Evolutionary conservation across 2,888 invertebrate genomes (phyloP).

Genomic region (Dolichomitus sp.): DNA sequence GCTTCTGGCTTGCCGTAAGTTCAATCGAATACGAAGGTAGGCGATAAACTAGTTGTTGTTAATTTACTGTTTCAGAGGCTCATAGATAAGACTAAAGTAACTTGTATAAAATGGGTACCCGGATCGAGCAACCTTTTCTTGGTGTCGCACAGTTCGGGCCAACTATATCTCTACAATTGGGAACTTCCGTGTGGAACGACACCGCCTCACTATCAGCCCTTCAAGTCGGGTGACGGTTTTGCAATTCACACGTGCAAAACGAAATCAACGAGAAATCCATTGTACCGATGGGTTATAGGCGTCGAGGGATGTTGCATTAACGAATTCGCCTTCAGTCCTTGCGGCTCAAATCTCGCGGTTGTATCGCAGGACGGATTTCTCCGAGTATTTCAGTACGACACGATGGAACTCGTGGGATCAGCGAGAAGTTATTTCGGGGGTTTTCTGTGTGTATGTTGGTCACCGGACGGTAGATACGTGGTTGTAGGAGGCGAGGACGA

Average conservation of each 20-base stretch:
- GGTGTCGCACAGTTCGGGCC: conserved; percentile 98
- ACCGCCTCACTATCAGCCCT: conserved; percentile 97
- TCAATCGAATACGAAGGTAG: neutral
- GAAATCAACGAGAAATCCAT: conserved; percentile 97
- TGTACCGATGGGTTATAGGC: conserved; percentile 96
- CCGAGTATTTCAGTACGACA: conserved; percentile 98
- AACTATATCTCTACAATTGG: conserved; percentile 99
- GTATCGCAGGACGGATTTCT: conserved; percentile 98
- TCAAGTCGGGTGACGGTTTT: conserved; percentile 97
- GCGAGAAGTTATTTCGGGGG: conserved; percentile 99
- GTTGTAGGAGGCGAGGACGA: conserved; percentile 99
- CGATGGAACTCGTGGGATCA: conserved; percentile 97
- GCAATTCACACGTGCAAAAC: conserved; percentile 98
- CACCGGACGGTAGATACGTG: conserved; percentile 97
- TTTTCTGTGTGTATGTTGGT: conserved; percentile 99
- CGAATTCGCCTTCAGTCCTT: conserved; percentile 98
- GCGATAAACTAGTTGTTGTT: conserved; percentile 33
- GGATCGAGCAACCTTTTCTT: conserved; percentile 97
- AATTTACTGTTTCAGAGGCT: conserved; percentile 90
- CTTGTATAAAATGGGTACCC: conserved; percentile 99
- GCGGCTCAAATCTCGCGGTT: conserved; percentile 96
- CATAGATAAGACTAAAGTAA: conserved; percentile 97
- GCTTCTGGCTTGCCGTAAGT: neutral
- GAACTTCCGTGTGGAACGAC: conserved; percentile 96
- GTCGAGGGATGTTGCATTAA: conserved; percentile 95